These are phyloP conservation scores for Shinisaurus crocodilurus DNA, from an alignment of 2,113 vertebrate genomes.

Conservation along the genomic window DNA sequence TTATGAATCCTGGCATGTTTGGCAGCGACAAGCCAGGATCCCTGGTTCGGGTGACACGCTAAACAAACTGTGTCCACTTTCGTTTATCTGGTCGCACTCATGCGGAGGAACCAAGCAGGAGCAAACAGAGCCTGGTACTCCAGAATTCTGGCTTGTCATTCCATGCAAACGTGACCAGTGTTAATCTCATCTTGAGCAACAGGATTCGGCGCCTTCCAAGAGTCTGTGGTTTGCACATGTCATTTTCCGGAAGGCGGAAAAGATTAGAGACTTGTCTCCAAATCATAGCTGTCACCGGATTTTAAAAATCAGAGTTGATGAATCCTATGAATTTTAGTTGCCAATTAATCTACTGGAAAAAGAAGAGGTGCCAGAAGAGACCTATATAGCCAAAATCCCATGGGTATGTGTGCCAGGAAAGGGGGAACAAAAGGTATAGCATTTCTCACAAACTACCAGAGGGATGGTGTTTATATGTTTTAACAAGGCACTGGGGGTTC, in stretches of 20 bases:
- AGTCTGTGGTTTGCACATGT: background rate
- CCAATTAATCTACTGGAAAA: background rate
- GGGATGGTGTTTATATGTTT: background rate
- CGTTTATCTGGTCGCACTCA: background rate
- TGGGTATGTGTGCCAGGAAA: background rate
- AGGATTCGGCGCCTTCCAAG: background rate
- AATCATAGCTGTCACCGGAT: background rate
- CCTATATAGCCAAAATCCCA: background rate
- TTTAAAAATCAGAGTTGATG: background rate
- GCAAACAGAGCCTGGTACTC: too few relatives aligned
- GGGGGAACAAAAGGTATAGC: background rate
- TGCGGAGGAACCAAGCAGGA: background rate
- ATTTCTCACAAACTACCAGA: slow-evolving; percentile 15
- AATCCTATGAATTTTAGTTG: background rate
- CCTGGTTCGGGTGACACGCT: too few relatives aligned
- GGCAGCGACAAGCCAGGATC: too few relatives aligned
- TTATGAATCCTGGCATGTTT: too few relatives aligned
- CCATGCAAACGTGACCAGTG: background rate
- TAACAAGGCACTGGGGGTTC: slow-evolving; percentile 47
- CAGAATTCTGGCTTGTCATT: background rate
- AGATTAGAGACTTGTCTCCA: background rate
- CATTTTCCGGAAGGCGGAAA: background rate
- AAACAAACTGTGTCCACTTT: too few relatives aligned
- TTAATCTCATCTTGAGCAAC: background rate
- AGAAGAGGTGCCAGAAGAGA: background rate